A percentile compares a stretch with the other conserved stretches of the same genome.
These are phyloP conservation scores for Holotrichia oblita DNA, from an alignment of 1,140 invertebrate species.

Conservation along the genomic window DNA sequence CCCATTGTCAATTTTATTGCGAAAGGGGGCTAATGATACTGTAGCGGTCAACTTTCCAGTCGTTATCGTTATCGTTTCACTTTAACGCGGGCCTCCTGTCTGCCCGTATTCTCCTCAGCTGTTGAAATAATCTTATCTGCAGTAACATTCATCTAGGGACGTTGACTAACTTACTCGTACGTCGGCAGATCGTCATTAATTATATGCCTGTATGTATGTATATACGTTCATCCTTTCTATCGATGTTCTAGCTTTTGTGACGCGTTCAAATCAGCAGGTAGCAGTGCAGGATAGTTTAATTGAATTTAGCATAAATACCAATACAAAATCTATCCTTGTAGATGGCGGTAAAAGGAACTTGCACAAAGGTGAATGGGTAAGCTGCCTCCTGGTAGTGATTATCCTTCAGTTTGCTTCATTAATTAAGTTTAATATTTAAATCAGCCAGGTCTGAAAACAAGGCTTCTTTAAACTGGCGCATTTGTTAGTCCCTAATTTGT, in stretches of 20 bases:
- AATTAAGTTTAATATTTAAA: conserved; percentile 37
- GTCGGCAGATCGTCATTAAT: conserved; percentile 13
- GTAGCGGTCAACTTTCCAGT: conserved; percentile 18
- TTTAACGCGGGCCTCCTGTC: neutral
- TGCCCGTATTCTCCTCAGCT: neutral
- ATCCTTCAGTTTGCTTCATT: conserved; percentile 33
- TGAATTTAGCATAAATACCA: neutral
- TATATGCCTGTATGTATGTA: neutral
- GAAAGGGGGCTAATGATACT: conserved; percentile 16
- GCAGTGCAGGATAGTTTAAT: neutral
- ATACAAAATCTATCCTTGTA: neutral
- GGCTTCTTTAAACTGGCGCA: conserved; percentile 7
- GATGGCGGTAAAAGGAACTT: conserved; percentile 2
- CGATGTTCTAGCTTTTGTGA: neutral
- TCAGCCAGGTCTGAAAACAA: conserved; percentile 11
- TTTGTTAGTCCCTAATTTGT: conserved; percentile 33
- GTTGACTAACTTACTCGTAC: neutral
- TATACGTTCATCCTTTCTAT: neutral
- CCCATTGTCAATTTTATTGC: conserved; percentile 22
- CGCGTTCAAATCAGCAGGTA: neutral
- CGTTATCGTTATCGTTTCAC: conserved; percentile 19
- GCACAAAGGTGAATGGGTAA: conserved; percentile 16
- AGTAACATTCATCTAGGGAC: conserved; percentile 7
- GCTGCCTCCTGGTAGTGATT: conserved; percentile 6
- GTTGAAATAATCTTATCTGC: conserved; percentile 30